Percentiles rank a stretch among this genome's conserved stretches.
phyloP scores from a whole-genome alignment of 2,888 invertebrate genomes.

The Periphyllus acericola region DNA sequence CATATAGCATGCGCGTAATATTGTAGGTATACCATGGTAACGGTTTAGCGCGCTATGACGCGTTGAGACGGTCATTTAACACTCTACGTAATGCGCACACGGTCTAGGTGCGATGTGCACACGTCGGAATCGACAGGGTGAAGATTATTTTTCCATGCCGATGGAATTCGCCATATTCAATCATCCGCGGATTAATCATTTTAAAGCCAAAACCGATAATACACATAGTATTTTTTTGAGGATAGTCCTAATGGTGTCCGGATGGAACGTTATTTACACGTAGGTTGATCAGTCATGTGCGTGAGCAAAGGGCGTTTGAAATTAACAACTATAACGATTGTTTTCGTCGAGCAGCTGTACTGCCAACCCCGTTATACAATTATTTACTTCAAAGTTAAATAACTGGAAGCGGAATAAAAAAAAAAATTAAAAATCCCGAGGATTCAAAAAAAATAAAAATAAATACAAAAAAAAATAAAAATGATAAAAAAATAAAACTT shows the following conservation, averaged over 20 bases:
- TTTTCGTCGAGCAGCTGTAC: neutral
- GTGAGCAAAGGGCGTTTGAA: conserved; percentile 8
- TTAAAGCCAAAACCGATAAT: neutral
- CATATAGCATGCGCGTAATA: too few relatives aligned
- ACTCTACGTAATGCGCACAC: too few relatives aligned
- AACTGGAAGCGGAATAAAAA: neutral
- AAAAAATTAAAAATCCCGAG: too few relatives aligned
- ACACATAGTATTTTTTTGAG: too few relatives aligned
- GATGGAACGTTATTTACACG: neutral
- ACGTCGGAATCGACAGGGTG: neutral
- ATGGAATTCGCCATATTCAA: neutral
- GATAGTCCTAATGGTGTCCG: too few relatives aligned
- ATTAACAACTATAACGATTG: neutral
- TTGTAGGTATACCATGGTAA: neutral
- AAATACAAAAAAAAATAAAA: too few relatives aligned
- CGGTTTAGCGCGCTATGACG: neutral
- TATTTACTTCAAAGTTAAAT: neutral
- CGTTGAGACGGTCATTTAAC: too few relatives aligned
- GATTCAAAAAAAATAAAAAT: too few relatives aligned
- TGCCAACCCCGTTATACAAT: neutral
- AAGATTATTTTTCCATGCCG: neutral
- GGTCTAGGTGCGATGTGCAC: neutral
- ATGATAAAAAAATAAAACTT: too few relatives aligned
- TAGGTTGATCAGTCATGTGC: neutral
- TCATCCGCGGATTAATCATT: neutral